phyloP scores from a whole-genome alignment of 2,797 vertebrate genomes.

The Phataginus tricuspis region DNA sequence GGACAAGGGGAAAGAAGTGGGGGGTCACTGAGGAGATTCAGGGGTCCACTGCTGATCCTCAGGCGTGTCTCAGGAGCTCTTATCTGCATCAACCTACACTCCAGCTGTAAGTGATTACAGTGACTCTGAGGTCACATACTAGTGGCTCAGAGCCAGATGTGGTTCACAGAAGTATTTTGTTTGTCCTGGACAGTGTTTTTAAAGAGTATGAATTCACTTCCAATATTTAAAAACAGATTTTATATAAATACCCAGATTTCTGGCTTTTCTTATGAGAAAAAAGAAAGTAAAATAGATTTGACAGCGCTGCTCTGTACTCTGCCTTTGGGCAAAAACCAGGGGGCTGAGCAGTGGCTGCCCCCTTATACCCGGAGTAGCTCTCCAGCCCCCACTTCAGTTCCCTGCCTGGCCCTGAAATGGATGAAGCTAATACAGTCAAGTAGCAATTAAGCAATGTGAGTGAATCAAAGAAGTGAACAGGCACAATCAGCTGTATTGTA shows the following conservation, averaged over 20 bases:
- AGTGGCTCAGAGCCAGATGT: not conserved
- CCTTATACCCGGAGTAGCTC: not conserved
- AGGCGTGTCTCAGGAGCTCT: not conserved
- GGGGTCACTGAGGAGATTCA: too few relatives aligned
- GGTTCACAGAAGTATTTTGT: not conserved
- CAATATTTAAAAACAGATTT: conserved; percentile 8
- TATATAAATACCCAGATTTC: conserved; percentile 1
- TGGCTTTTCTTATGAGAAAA: not conserved
- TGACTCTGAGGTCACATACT: not conserved
- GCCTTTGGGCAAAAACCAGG: not conserved
- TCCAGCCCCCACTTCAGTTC: not conserved
- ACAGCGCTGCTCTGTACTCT: not conserved
- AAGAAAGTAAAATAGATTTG: not conserved
- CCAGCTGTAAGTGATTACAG: not conserved
- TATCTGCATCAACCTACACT: not conserved
- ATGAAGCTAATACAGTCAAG: not conserved
- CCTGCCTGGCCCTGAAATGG: not conserved
- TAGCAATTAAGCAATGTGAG: not conserved
- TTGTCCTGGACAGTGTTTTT: conserved; percentile 4
- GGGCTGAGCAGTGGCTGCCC: not conserved
- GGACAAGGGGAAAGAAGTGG: not conserved
- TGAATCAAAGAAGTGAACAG: not conserved
- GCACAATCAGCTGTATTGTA: not conserved
- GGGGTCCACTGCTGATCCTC: not conserved
- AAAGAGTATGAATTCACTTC: conserved; percentile 10